Conservation (phyloP, 1,140 invertebrate species). For the Drosophila arizonae region DNA sequence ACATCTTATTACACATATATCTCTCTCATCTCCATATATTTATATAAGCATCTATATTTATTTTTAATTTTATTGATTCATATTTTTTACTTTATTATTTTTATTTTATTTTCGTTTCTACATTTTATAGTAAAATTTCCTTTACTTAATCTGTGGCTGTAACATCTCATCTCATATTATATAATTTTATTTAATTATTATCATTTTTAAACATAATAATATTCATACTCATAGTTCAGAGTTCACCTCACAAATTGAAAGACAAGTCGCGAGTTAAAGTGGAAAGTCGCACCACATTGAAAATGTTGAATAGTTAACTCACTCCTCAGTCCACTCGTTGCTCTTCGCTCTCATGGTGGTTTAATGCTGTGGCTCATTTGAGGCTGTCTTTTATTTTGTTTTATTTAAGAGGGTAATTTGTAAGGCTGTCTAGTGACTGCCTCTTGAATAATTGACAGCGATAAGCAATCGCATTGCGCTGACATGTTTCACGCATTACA, state of each 20-base stretch:
- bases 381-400: conserved; percentile 56
- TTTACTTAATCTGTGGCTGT: too few relatives aligned
- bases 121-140: too few relatives aligned
- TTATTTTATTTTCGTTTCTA: not conserved
- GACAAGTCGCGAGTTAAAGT: not conserved
- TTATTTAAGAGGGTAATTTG: conserved; percentile 78
- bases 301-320: conserved; percentile 12
- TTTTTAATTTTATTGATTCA: too few relatives aligned
- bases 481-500: conserved; percentile 80
- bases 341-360: not conserved
- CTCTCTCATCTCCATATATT: too few relatives aligned
- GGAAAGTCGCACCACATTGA: conserved; percentile 30
- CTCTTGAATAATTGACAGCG: conserved; percentile 75
- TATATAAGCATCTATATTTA: too few relatives aligned
- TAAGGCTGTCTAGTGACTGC: conserved; percentile 53
- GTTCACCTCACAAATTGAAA: not conserved
- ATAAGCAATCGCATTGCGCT: conserved; percentile 80
- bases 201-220: too few relatives aligned
- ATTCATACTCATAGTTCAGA: not conserved
- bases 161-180: too few relatives aligned
- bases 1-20: too few relatives aligned
- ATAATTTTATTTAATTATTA: not conserved
- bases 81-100: not conserved
- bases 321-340: not conserved
- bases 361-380: not conserved